These are phyloP conservation scores for Oncorhynchus masou DNA, from an alignment of 2,113 vertebrate genomes.

Conservation along the genomic window DNA sequence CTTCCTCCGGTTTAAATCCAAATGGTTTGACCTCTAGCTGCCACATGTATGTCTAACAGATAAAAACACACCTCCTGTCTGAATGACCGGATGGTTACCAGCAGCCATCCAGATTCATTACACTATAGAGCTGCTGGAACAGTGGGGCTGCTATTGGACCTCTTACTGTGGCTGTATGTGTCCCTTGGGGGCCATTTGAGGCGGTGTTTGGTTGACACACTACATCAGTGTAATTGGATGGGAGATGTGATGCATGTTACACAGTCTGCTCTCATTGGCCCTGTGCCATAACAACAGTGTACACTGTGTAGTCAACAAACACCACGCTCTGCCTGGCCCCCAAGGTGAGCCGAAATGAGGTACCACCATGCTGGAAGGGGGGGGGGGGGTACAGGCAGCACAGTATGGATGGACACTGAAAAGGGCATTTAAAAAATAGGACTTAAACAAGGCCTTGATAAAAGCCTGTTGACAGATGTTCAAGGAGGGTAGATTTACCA, in stretches of 20 bases:
- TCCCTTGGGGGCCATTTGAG: neutral
- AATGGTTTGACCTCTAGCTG: no score
- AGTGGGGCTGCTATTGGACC: neutral
- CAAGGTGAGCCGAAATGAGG: no score
- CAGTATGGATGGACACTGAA: no score
- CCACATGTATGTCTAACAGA: neutral
- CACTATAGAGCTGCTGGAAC: neutral
- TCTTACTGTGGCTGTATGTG: neutral
- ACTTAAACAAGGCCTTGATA: no score
- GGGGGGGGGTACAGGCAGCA: no score
- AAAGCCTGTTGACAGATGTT: no score
- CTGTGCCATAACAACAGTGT: neutral
- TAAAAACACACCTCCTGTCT: neutral
- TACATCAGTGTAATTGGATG: neutral
- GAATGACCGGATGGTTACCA: neutral
- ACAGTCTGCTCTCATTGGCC: neutral
- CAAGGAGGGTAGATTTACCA: no score
- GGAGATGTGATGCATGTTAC: neutral
- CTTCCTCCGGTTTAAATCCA: neutral
- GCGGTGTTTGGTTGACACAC: neutral
- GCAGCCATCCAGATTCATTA: neutral
- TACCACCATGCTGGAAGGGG: no score
- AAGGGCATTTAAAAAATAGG: no score
- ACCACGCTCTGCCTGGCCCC: neutral
- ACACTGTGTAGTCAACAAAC: neutral